Base-by-base conservation (phyloP, 2,797 vertebrate genomes). In the Sarcophilus harrisii region DNA sequence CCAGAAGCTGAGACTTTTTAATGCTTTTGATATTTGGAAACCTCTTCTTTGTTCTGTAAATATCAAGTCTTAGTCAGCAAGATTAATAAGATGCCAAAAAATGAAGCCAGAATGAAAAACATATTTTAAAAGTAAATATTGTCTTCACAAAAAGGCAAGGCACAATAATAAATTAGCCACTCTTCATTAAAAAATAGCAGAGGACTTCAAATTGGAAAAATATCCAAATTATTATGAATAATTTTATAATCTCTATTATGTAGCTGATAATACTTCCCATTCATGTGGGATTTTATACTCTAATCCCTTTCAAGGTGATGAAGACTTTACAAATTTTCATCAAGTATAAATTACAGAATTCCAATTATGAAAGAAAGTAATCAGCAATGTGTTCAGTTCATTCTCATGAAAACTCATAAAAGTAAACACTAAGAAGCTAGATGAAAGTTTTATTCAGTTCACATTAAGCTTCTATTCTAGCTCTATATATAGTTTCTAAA, bases 21-120 rank as follows among this genome's bases (percentile, higher is more conserved):
- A 97, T 97, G 95, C 94, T 58, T 73, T 94, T 94, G 93, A 95
- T 87, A 95, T 95, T 96, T 98, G 96, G 97, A 93, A 95, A 95
- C 60, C 52, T 45, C 52, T 92, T 92, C 91, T 95, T 95, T 97
- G 89, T 58, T 97, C 90, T 96, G 52, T 95, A 98, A 97, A 98
- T 95, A 97, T 90, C 96, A 94, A 93, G 60, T 73, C 90, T 91
- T 73, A 92, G 59, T 95, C 96, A 94, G 93, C 94, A 97, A 94
- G 96, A 96, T 93, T 87, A 96, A 92, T 93, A 97, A 96, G 90
- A 91, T 60, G 62, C 66, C 55, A 93, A 93, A 95, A 45, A 93
- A 52, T 32, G 73, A 66, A 38, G 90, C 57, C 58, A 66, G 91
- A 90, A 28, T 57, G 21, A 81, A 94, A 93, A 92, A 89, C 93